phyloP scores from a whole-genome alignment of 1,140 invertebrate genomes.

The Drosophila nannoptera region DNA sequence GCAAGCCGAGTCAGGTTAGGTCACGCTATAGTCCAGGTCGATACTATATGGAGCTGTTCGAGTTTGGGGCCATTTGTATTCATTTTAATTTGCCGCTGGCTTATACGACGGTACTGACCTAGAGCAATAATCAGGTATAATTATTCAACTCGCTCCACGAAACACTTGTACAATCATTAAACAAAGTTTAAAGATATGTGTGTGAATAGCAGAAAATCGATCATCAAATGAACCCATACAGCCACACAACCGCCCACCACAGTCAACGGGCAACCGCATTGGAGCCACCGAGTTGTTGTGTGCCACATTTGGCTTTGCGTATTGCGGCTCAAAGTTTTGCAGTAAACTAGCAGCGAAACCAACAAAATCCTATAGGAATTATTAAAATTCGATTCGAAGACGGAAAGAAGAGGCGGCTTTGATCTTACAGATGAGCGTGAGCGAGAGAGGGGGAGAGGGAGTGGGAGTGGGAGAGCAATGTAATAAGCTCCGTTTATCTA shows the following conservation, averaged over 20 bases:
- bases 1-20: no score
- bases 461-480: background rate
- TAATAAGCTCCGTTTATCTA: constrained; percentile 1
- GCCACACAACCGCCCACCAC: constrained; percentile 5
- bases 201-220: constrained; percentile 5
- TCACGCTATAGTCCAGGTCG: no score
- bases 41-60: background rate
- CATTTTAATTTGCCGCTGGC: background rate
- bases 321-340: constrained; percentile 34
- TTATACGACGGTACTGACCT: constrained; percentile 4
- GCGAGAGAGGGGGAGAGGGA: no score
- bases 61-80: background rate
- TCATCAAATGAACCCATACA: constrained; percentile 3
- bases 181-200: constrained; percentile 6
- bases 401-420: no score
- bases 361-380: background rate
- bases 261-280: constrained; percentile 11
- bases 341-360: background rate
- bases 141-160: background rate
- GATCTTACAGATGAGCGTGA: no score
- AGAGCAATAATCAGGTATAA: background rate
- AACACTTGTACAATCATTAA: constrained; percentile 1
- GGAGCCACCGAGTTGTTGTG: constrained; percentile 9
- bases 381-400: background rate
- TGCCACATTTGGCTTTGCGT: constrained; percentile 19